Percentiles rank a stretch among this genome's conserved stretches.
These are phyloP conservation scores for Melanogrammus aeglefinus DNA, from an alignment of 2,797 vertebrate species.

Conservation along the genomic window DNA sequence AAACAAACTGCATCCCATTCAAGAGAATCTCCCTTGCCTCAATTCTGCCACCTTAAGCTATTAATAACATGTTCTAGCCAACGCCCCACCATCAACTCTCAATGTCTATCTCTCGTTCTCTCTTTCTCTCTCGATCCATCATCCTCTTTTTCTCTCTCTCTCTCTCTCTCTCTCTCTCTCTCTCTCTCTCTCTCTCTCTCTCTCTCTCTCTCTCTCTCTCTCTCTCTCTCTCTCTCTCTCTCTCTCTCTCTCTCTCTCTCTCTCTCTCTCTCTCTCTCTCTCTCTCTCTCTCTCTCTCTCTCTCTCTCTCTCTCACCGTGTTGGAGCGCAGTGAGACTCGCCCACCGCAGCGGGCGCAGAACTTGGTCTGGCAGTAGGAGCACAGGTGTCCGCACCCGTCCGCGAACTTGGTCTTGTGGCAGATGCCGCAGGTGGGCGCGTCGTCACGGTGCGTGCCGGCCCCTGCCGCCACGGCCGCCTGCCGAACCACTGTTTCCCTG, in stretches of 20 bases:
- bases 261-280: neutral
- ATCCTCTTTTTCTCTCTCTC: slow-evolving; percentile 42
- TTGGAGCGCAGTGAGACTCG: slow-evolving; percentile 92
- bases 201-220: slow-evolving; percentile 48
- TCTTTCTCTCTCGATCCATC: neutral
- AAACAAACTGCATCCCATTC: neutral
- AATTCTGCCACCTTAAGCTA: neutral
- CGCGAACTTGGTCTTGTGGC: slow-evolving; percentile 97
- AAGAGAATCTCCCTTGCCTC: neutral
- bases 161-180: slow-evolving; percentile 1
- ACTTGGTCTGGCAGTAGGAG: slow-evolving; percentile 98
- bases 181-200: slow-evolving; percentile 49
- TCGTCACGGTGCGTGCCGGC: slow-evolving; percentile 90
- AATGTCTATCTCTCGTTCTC: neutral
- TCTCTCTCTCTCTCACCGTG: slow-evolving; percentile 77
- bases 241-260: neutral
- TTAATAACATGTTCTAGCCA: no score
- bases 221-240: slow-evolving; percentile 31
- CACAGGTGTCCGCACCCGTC: slow-evolving; percentile 96
- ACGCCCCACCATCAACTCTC: neutral
- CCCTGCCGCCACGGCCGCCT: slow-evolving; percentile 69
- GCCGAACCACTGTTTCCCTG: slow-evolving; percentile 90
- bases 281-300: slow-evolving; percentile 1
- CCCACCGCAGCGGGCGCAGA: slow-evolving; percentile 95
- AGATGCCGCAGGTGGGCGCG: slow-evolving; percentile 94